phyloP scores from a whole-genome alignment of 92 coral and sea anemone species.

The Porites divaricata region DNA sequence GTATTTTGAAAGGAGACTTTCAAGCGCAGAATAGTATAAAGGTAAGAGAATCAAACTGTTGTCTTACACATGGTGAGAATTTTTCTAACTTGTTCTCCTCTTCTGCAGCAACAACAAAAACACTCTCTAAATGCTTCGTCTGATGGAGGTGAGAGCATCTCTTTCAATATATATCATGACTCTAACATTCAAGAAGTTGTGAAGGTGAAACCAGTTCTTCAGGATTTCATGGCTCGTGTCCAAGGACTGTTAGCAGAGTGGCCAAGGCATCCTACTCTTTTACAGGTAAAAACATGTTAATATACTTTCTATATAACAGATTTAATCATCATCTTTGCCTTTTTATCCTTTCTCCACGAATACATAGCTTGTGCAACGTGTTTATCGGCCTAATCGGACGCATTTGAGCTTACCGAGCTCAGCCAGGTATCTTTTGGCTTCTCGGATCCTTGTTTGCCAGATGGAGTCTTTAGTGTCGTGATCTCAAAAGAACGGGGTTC shows the following conservation, averaged over 20 bases:
- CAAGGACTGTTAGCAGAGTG: constrained; percentile 86
- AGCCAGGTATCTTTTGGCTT: no score
- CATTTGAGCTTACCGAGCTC: no score
- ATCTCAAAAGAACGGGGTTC: no score
- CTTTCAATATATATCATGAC: constrained; percentile 87
- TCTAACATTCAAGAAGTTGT: constrained; percentile 83
- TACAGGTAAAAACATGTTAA: constrained; percentile 58
- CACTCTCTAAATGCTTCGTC: neutral
- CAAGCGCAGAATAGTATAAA: neutral
- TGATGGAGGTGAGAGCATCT: neutral
- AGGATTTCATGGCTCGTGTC: constrained; percentile 68
- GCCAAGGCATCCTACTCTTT: constrained; percentile 88
- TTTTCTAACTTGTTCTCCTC: neutral
- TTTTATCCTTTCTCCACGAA: no score
- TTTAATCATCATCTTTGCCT: no score
- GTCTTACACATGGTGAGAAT: neutral
- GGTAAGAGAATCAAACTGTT: constrained; percentile 17
- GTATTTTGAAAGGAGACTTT: constrained; percentile 35
- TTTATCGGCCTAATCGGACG: no score
- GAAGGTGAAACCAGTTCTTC: constrained; percentile 79
- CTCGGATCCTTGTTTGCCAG: no score
- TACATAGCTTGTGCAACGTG: no score
- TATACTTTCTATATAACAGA: neutral
- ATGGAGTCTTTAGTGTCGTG: no score
- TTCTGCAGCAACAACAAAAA: neutral